Percentiles rank a stretch among this genome's conserved stretches.
Conservation (phyloP, 2,888 invertebrate genomes). For the Melanostoma scalare region DNA sequence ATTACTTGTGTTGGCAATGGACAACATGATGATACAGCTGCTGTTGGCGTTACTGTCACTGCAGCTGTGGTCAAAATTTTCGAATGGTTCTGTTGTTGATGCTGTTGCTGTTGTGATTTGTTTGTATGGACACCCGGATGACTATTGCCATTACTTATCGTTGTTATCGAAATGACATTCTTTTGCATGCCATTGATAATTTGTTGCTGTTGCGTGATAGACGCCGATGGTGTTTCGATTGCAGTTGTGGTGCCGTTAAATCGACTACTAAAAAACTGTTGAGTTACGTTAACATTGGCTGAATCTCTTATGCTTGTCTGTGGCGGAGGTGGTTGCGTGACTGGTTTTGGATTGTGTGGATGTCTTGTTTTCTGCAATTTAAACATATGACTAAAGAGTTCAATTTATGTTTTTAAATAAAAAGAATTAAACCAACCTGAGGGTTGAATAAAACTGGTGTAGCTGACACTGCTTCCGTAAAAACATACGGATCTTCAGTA, state of each 20-base stretch:
- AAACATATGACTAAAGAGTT: too few relatives aligned
- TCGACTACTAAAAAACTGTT: slow-evolving; percentile 58
- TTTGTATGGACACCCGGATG: slow-evolving; percentile 50
- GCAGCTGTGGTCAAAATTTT: slow-evolving; percentile 63
- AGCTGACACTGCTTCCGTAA: slow-evolving; percentile 81
- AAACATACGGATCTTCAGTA: slow-evolving; percentile 82
- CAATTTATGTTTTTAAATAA: neutral
- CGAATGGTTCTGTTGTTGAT: slow-evolving; percentile 43
- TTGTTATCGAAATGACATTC: slow-evolving; percentile 71
- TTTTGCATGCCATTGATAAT: slow-evolving; percentile 74
- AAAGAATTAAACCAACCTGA: slow-evolving; percentile 77
- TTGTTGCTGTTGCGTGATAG: slow-evolving; percentile 67
- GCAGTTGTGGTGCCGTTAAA: slow-evolving; percentile 72
- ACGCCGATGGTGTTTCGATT: slow-evolving; percentile 65
- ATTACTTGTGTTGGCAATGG: slow-evolving; percentile 72
- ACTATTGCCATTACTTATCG: slow-evolving; percentile 58
- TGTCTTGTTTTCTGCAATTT: slow-evolving; percentile 52
- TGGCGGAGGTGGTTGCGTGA: slow-evolving; percentile 42
- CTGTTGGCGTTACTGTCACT: slow-evolving; percentile 68
- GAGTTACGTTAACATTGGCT: slow-evolving; percentile 45
- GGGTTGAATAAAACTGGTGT: slow-evolving; percentile 81
- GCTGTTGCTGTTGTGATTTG: slow-evolving; percentile 65
- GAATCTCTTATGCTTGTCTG: slow-evolving; percentile 39
- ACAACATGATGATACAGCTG: slow-evolving; percentile 47
- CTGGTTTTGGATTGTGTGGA: slow-evolving; percentile 47